Conservation (phyloP, 2,797 vertebrate genomes). For the Ctenosaura bakeri region DNA sequence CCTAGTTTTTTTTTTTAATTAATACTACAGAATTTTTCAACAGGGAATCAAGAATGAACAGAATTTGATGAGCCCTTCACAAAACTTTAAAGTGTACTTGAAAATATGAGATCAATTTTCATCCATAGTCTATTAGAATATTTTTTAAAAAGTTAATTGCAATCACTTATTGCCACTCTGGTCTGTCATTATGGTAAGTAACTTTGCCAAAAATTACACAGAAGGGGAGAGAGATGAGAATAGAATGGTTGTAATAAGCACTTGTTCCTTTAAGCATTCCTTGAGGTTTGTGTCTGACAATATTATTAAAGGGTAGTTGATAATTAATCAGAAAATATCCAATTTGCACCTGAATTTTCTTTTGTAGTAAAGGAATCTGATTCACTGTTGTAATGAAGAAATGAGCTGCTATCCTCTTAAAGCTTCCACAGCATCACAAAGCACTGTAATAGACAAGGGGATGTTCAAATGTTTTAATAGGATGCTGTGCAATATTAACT, state of each 20-base stretch:
- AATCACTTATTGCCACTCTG: neutral
- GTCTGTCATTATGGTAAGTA: conserved; percentile 17
- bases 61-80: neutral
- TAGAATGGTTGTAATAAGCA: conserved; percentile 17
- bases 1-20: neutral
- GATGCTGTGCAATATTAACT: conserved; percentile 66
- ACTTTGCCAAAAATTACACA: neutral
- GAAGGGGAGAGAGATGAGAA: neutral
- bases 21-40: conserved; percentile 1
- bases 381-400: neutral
- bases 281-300: conserved; percentile 14
- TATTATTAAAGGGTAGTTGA: conserved; percentile 50
- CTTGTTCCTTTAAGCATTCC: conserved; percentile 31
- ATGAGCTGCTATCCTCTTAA: conserved; percentile 37
- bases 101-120: conserved; percentile 11
- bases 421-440: conserved; percentile 47
- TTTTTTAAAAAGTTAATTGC: neutral
- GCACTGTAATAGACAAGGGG: conserved; percentile 49
- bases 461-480: conserved; percentile 64
- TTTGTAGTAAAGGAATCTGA: conserved; percentile 46
- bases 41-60: neutral
- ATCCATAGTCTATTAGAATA: too few relatives aligned
- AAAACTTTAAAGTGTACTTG: neutral
- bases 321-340: conserved; percentile 58
- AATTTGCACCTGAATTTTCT: conserved; percentile 54